Evolutionary conservation across 1,140 invertebrate genomes (phyloP).

Genomic region (Paralvinella palmiformis): DNA sequence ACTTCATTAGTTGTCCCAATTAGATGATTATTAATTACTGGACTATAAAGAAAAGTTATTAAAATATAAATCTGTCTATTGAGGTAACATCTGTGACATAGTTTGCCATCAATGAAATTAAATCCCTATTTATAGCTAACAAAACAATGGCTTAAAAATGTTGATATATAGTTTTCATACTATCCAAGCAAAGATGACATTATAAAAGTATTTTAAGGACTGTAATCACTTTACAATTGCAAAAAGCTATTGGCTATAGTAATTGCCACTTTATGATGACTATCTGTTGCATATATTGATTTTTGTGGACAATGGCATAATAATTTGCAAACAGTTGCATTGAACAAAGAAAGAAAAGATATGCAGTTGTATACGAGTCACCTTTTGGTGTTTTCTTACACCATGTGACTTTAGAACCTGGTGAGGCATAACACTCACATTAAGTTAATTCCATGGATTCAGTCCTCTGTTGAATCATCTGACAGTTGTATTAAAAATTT

Average conservation of each 20-base stretch:
- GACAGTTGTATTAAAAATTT: not conserved
- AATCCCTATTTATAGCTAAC: no score
- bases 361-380: constrained; percentile 1
- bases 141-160: no score
- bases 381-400: constrained; percentile 24
- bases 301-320: no score
- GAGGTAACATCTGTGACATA: not conserved
- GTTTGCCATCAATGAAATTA: no score
- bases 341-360: not conserved
- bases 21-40: not conserved
- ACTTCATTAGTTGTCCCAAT: not conserved
- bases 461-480: not conserved
- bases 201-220: no score
- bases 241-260: no score
- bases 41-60: not conserved
- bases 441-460: not conserved
- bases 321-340: no score
- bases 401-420: constrained; percentile 4
- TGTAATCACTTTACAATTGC: no score
- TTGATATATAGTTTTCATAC: no score
- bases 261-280: no score
- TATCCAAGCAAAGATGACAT: no score
- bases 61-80: not conserved
- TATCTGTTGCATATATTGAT: no score
- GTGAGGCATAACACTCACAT: not conserved